Base-by-base conservation (phyloP, 2,113 vertebrate species). In the Beaufortia kweichowensis region DNA sequence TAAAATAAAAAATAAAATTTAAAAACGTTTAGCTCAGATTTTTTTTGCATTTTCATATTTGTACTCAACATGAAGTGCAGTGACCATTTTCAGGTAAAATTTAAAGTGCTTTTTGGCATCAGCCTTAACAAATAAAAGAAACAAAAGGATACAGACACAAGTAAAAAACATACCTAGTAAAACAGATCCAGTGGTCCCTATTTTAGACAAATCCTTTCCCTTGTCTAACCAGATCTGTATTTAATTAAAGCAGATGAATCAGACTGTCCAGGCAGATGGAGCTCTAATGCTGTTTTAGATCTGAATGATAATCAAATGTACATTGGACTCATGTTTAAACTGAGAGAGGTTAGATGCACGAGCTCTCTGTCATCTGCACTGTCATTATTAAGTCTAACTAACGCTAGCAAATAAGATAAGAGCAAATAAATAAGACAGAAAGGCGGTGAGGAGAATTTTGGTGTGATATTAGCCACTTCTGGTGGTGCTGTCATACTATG, bases 181-280 rank as follows among this genome's bases (percentile, higher is more conserved):
- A 68, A 26, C 57, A 63, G 23, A 24, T 28, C 10, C 24, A 50
- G 24, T 73, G 65, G 41, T 19, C 11, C 43, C 19, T 24, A 10
- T 33, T 17, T 61, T 21, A 74, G 61, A 55, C 14, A 57, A 59
- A 57, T 33, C 23, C 10, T 41, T 5, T 53, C 53, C 33, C 35
- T 55, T 62, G 33, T 75, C 46, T 19, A 19, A n/a, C 19, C 65
- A 71, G 67, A 83, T 77, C 39, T 64, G 29, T 23, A 6, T 77
- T 78, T 56, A 43, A 74, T 81, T 56, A 55, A 14, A 74, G 67
- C 50, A 53, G 43, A 74, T 62, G 56, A 61, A 67, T 74, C 61
- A 66, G 29, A 72, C 12, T 69, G 74, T 26, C 60, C 64, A 12
- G 43, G 17, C 59, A 41, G 41, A 80, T 68, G 33, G 46, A 70